Conservation (phyloP, 2,888 invertebrate species). For the Aspidapion aeneum region DNA sequence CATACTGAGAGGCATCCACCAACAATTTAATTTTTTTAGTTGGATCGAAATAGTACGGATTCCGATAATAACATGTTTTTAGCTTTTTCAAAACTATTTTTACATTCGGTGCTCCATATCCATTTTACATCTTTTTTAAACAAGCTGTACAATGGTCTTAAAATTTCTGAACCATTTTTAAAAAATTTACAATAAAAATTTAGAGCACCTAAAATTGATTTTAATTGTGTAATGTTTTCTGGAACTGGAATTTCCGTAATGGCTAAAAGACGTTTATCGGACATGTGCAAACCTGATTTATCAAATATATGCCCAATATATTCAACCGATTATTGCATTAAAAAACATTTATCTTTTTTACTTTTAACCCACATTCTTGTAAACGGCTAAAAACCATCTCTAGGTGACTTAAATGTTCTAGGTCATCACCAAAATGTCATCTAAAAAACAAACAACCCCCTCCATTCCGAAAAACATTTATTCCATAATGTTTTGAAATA, state of each 20-base stretch:
- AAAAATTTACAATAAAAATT: neutral
- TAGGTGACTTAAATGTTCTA: neutral
- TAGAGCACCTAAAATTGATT: neutral
- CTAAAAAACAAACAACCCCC: slow-evolving; percentile 14
- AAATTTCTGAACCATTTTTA: neutral
- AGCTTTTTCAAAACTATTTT: neutral
- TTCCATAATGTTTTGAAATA: slow-evolving; percentile 17
- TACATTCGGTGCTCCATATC: neutral
- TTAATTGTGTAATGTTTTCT: neutral
- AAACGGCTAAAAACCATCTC: neutral
- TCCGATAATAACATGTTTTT: neutral
- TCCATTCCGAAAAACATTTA: slow-evolving; percentile 12
- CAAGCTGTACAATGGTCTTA: neutral
- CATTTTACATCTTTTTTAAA: neutral
- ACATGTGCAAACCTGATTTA: neutral
- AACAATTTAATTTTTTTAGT: neutral
- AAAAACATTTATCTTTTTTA: neutral
- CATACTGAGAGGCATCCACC: neutral
- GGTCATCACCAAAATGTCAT: slow-evolving; percentile 13
- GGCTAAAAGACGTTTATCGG: neutral
- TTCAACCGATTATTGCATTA: neutral
- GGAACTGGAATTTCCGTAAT: neutral
- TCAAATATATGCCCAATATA: neutral
- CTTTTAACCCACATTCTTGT: neutral
- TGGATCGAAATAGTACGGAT: neutral